A percentile compares a stretch with the other conserved stretches of the same genome.
phyloP scores from a whole-genome alignment of 2,888 invertebrate species.

The Gasteruption jaculator region DNA sequence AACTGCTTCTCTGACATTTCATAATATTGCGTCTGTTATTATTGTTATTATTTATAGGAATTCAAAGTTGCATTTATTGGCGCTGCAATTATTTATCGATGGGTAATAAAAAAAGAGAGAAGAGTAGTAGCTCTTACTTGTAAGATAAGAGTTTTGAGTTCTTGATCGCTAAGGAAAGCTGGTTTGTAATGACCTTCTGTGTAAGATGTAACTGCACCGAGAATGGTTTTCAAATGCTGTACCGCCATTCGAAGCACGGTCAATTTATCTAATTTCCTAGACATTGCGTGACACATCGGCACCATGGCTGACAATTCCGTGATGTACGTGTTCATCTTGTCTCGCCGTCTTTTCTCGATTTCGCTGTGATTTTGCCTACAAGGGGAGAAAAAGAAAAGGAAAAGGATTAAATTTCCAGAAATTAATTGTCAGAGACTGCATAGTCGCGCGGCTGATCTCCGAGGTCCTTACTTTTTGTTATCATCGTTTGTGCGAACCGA shows the following conservation, averaged over 20 bases:
- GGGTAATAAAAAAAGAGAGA: too few relatives aligned
- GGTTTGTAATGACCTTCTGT: conserved; percentile 75
- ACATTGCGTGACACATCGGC: conserved; percentile 92
- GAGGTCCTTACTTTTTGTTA: conserved; percentile 68
- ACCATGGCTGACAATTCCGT: conserved; percentile 84
- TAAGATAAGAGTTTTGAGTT: conserved; percentile 80
- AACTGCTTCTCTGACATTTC: too few relatives aligned
- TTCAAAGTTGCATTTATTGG: too few relatives aligned
- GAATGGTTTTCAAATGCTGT: conserved; percentile 79
- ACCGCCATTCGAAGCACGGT: conserved; percentile 89
- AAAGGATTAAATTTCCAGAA: neutral
- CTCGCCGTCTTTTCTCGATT: conserved; percentile 89
- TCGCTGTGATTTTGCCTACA: conserved; percentile 93
- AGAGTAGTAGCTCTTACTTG: too few relatives aligned
- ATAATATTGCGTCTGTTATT: too few relatives aligned
- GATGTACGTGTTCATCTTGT: conserved; percentile 96
- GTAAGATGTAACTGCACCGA: conserved; percentile 69
- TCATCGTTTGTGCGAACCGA: conserved; percentile 65
- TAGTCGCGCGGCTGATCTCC: too few relatives aligned
- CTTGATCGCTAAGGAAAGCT: conserved; percentile 79
- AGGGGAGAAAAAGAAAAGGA: conserved; percentile 9
- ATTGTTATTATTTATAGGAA: too few relatives aligned
- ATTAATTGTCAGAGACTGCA: too few relatives aligned
- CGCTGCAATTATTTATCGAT: too few relatives aligned
- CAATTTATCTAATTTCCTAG: conserved; percentile 88